Percentiles rank a stretch among this genome's conserved stretches.
phyloP scores from a whole-genome alignment of 2,113 vertebrate species.

The Spheniscus mendiculus region DNA sequence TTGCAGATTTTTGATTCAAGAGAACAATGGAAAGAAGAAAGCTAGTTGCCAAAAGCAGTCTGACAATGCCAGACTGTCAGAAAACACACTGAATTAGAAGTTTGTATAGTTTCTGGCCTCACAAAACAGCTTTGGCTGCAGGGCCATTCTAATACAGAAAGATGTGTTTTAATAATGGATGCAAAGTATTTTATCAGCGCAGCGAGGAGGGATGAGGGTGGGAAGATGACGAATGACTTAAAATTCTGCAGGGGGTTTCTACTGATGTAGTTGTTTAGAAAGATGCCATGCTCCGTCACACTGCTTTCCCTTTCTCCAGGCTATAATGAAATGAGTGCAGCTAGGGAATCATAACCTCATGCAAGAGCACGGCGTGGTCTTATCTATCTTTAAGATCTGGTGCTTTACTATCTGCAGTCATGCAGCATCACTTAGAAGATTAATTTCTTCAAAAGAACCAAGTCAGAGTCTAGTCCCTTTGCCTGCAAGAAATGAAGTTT shows the following conservation, averaged over 20 bases:
- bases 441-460: background rate
- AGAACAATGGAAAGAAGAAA: slow-evolving; percentile 22
- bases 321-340: slow-evolving; percentile 43
- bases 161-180: slow-evolving; percentile 59
- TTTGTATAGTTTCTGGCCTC: slow-evolving; percentile 3
- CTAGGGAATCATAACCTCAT: slow-evolving; percentile 43
- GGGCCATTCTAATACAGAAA: slow-evolving; percentile 60
- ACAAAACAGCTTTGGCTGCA: slow-evolving; percentile 44
- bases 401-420: background rate
- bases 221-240: slow-evolving; percentile 40
- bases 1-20: background rate
- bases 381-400: slow-evolving; percentile 41
- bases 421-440: background rate
- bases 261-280: slow-evolving; percentile 26
- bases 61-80: background rate
- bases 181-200: slow-evolving; percentile 53
- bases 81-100: slow-evolving; percentile 27
- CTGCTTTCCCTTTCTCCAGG: slow-evolving; percentile 25
- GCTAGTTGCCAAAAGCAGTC: background rate
- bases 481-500: background rate
- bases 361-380: background rate
- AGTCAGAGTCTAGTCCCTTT: background rate
- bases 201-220: background rate
- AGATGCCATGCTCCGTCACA: slow-evolving; percentile 36
- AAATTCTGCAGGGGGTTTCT: slow-evolving; percentile 49